phyloP scores from a whole-genome alignment of 2,113 vertebrate species.

The rabbit (Oryctolagus cuniculus) region mOryCun1.1 NC_091449.1:56422001-56422500 shows the following conservation, averaged over 20 bases:
- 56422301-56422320: not conserved
- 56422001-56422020: not conserved
- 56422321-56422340: no score
- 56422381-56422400: not conserved
- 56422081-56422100: not conserved
- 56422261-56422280: not conserved
- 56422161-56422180: not conserved
- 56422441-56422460: no score
- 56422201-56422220: not conserved
- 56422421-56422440: not conserved
- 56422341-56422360: not conserved
- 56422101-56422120: not conserved
- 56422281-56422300: no score
- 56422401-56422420: not conserved
- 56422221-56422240: not conserved
- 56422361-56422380: not conserved
- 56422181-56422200: not conserved
- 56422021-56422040: not conserved
- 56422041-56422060: not conserved
- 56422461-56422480: no score
- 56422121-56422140: no score
- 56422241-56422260: not conserved
- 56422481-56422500: no score
- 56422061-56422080: fast-evolving
- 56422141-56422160: not conserved